Evolutionary conservation across 37 sponge, comb jelly and placozoan species (phyloP), one percentile per base, ranked within the genome.

Genomic region (Eunapius fragilis): DNA sequence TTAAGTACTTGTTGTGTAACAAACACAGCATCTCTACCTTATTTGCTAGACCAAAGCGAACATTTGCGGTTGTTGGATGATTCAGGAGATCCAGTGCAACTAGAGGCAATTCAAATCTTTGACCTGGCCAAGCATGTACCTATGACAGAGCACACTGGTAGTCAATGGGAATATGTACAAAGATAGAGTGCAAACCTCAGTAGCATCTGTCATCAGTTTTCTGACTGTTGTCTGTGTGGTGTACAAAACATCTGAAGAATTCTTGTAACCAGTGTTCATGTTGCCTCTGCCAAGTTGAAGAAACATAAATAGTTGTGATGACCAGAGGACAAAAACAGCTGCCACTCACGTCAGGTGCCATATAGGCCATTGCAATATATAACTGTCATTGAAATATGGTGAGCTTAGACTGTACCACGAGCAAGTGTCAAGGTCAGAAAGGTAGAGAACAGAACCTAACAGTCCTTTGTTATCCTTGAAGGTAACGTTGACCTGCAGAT

Each of bases 41-140:
- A 45, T 45, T 45, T 45, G 47, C 47, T 45, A 45, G 47, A 45
- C 47, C 9, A 26, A 82, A 71, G 92, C n/a, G n/a, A n/a, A n/a
- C n/a, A n/a, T n/a, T n/a, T n/a, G n/a, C n/a, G n/a, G n/a, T n/a
- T n/a, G n/a, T 92, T 0, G 86, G 82, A 31, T 80, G 37, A 12
- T 68, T 71, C 1, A 87, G 81, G 78, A 88, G 72, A 71, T 92
- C 89, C 33, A 47, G 35, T 31, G 77, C 92, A 27, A 14, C 75
- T 68, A 92, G 69, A 0, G 27, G 19, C 17, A 92, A 12, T 0
- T 70, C 2, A 25, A 85, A 81, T 26, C 49, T 41, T 24, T 49
- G 49, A n/a, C 92, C 92, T 0, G 92, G 92, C 87, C 82, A 91
- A 0, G 71, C 84, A 24, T 22, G 35, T 23, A 87, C 75, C 91